Percentiles rank a stretch among this genome's conserved stretches.
These are phyloP conservation scores for Altica lythri DNA, from an alignment of 2,888 invertebrate genomes.

Conservation along the genomic window DNA sequence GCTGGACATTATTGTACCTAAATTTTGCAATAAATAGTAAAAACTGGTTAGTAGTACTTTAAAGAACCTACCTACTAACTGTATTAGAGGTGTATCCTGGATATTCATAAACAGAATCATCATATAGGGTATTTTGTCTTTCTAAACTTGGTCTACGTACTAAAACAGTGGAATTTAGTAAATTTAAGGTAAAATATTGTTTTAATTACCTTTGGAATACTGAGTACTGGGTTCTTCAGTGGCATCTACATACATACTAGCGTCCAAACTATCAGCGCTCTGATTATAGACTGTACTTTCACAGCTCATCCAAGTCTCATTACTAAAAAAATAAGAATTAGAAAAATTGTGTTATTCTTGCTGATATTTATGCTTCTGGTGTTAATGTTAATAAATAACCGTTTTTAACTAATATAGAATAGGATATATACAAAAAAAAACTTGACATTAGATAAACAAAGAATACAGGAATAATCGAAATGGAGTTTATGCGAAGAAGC, in stretches of 20 bases:
- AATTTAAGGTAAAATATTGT: neutral
- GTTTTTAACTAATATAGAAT: no score
- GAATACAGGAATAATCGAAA: no score
- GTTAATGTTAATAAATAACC: no score
- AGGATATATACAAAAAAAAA: no score
- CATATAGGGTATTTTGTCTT: constrained; percentile 78
- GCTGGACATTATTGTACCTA: no score
- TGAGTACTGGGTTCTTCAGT: constrained; percentile 53
- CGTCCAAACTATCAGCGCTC: constrained; percentile 54
- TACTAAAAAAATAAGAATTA: constrained; percentile 55
- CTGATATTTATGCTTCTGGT: no score
- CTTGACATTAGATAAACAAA: no score
- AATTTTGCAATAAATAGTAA: no score
- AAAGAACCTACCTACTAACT: constrained; percentile 46
- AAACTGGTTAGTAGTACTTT: no score
- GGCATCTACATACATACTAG: constrained; percentile 53
- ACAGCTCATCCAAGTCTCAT: constrained; percentile 63
- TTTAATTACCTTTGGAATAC: constrained; percentile 45
- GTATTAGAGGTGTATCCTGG: constrained; percentile 50
- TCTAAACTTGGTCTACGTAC: constrained; percentile 75
- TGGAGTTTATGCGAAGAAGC: no score
- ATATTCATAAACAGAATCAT: constrained; percentile 67
- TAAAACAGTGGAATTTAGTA: constrained; percentile 1
- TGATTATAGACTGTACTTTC: constrained; percentile 58
- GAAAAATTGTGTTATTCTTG: neutral